A percentile compares a stretch with the other conserved stretches of the same genome.
Conservation (phyloP, 2,797 vertebrate genomes). For the Apodemus agrarius region DNA sequence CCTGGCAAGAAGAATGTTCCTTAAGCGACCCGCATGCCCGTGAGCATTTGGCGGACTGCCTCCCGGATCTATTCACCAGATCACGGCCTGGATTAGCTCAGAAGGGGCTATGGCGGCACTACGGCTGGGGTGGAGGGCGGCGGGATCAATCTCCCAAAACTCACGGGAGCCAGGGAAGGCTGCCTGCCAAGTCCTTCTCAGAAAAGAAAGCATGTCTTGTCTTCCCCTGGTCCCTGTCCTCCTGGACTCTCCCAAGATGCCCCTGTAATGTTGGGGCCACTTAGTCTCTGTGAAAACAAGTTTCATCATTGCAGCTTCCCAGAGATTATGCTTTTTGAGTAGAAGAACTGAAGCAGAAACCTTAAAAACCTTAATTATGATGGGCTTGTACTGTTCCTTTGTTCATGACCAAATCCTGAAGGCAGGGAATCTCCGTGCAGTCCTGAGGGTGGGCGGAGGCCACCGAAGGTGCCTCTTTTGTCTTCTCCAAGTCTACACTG, state of each 20-base stretch:
- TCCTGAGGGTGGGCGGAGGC: conserved; percentile 18
- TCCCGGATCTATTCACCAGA: conserved; percentile 43
- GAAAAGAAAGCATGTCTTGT: conserved; percentile 40
- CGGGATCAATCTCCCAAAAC: background rate
- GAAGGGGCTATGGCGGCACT: conserved; percentile 41
- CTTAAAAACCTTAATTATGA: conserved; percentile 67
- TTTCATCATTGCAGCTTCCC: conserved; percentile 55
- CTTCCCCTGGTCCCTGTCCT: background rate
- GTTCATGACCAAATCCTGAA: conserved; percentile 61
- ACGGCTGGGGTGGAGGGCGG: conserved; percentile 56
- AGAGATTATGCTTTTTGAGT: conserved; percentile 78
- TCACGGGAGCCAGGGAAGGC: background rate
- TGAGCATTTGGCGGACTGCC: background rate
- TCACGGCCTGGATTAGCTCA: conserved; percentile 70
- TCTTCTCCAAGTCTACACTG: conserved; percentile 63
- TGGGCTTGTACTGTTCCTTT: conserved; percentile 53
- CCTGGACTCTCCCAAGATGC: background rate
- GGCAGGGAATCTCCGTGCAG: conserved; percentile 66
- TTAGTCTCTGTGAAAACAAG: conserved; percentile 61
- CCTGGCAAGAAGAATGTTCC: background rate
- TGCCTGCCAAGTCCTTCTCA: conserved; percentile 42
- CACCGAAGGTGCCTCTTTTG: background rate
- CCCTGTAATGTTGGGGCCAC: conserved; percentile 32
- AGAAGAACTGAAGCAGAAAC: conserved; percentile 82
- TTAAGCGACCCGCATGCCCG: background rate